Evolutionary conservation across 2,888 invertebrate genomes (phyloP).

Genomic region (Omphaloscelis lunosa): DNA sequence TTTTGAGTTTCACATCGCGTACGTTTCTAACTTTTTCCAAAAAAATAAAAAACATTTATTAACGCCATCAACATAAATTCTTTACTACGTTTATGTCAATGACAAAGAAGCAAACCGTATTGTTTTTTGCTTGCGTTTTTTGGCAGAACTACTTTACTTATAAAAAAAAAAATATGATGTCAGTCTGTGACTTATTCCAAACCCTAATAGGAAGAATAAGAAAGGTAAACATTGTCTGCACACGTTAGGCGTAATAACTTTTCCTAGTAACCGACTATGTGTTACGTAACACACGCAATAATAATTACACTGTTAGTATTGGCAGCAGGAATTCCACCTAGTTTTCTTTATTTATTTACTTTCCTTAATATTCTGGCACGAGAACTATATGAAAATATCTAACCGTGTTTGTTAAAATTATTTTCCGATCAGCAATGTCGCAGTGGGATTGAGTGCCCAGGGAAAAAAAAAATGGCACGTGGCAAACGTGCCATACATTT

Average conservation of each 20-base stretch:
- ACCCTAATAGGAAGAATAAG: conserved; percentile 63
- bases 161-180: background rate
- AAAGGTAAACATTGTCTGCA: conserved; percentile 69
- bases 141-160: background rate
- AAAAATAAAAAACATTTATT: background rate
- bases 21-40: background rate
- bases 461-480: background rate
- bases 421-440: background rate
- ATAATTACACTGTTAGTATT: conserved; percentile 45
- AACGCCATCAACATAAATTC: too few relatives aligned
- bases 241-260: conserved; percentile 63
- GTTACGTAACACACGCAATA: conserved; percentile 62
- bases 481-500: too few relatives aligned
- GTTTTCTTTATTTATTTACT: conserved; percentile 26
- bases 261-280: conserved; percentile 67
- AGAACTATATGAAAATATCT: background rate
- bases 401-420: background rate
- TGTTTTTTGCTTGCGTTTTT: too few relatives aligned
- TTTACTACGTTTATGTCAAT: background rate
- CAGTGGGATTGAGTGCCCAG: background rate
- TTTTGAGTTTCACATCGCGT: background rate
- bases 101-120: too few relatives aligned
- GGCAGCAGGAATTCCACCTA: conserved; percentile 43
- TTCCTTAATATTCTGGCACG: background rate
- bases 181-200: conserved; percentile 31